Percentiles rank a stretch among this genome's conserved stretches.
Conservation (phyloP, 2,113 vertebrate species). For the Podiceps cristatus region DNA sequence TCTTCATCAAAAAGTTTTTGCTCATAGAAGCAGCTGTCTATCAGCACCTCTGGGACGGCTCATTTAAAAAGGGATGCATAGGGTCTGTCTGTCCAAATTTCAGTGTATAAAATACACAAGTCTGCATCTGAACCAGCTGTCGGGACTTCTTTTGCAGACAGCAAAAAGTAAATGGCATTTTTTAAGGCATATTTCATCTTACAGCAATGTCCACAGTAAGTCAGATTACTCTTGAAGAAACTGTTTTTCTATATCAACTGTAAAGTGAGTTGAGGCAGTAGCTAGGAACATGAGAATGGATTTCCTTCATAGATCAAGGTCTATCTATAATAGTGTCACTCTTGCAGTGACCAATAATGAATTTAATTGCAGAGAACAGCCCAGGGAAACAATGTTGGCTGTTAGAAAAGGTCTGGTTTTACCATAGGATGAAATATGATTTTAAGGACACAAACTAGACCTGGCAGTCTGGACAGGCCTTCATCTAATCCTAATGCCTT, state of each 20-base stretch:
- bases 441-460: background rate
- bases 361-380: background rate
- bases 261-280: background rate
- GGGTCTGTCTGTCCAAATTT: background rate
- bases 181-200: background rate
- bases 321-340: background rate
- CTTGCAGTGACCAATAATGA: background rate
- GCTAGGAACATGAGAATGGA: background rate
- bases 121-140: background rate
- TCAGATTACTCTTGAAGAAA: background rate
- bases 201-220: background rate
- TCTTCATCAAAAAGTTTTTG: background rate
- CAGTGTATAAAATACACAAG: background rate
- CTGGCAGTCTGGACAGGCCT: background rate
- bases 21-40: background rate
- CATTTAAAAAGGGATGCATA: background rate
- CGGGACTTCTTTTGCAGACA: background rate
- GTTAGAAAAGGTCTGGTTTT: background rate
- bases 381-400: background rate
- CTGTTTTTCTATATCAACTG: background rate
- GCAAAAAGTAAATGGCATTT: background rate
- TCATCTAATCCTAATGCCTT: background rate
- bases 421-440: background rate
- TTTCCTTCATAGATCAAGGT: background rate
- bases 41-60: fast-evolving